Percentiles rank a stretch among this genome's conserved stretches.
These are phyloP conservation scores for Eriosoma lanigerum DNA, from an alignment of 1,140 invertebrate genomes.

Conservation along the genomic window DNA sequence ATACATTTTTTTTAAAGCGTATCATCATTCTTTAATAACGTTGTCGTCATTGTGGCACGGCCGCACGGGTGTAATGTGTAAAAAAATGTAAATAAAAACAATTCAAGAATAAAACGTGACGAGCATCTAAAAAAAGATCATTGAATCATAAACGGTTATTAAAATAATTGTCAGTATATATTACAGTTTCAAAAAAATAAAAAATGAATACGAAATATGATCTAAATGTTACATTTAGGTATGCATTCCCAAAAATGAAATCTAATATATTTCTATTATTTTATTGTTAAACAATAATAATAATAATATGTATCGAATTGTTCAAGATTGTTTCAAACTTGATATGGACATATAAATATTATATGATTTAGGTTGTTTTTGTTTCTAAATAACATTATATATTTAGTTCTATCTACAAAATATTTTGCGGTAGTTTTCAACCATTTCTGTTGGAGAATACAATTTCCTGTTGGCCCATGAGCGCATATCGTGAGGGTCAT, in stretches of 20 bases:
- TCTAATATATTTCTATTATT: background rate
- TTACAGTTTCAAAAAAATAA: conserved; percentile 8
- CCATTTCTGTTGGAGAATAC: background rate
- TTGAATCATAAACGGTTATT: background rate
- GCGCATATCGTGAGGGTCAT: conserved; percentile 16
- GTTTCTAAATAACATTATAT: too few species aligned
- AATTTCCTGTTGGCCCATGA: conserved; percentile 13
- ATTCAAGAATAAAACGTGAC: background rate
- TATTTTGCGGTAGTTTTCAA: background rate
- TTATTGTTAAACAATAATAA: too few species aligned
- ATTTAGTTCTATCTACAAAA: background rate
- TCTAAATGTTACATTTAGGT: background rate
- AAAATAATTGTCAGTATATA: background rate
- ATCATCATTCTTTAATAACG: background rate
- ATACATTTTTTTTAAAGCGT: background rate
- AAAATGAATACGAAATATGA: background rate
- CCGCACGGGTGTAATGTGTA: background rate
- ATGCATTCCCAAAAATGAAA: background rate
- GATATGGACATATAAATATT: too few species aligned
- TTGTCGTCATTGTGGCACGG: background rate
- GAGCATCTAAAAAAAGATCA: background rate
- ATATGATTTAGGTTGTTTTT: background rate
- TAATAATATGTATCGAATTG: background rate
- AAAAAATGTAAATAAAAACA: background rate
- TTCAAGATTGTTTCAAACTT: background rate